A percentile compares a stretch with the other conserved stretches of the same genome.
phyloP scores from a whole-genome alignment of 2,113 vertebrate species.

The Melozone crissalis region DNA sequence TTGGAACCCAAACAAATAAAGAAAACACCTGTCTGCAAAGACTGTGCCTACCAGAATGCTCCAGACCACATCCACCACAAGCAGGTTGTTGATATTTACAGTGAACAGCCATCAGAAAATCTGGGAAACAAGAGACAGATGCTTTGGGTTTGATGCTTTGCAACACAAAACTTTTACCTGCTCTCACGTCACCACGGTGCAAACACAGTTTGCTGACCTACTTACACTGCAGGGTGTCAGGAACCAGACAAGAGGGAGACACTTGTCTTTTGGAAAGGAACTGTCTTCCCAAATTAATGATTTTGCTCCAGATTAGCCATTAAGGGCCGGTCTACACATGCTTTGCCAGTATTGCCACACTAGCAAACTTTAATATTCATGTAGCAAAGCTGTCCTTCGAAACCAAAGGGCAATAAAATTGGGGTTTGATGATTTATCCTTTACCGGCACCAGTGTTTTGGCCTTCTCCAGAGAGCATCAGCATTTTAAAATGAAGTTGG shows the following conservation, averaged over 20 bases:
- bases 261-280: neutral
- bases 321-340: neutral
- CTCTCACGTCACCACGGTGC: rapidly evolving
- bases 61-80: neutral
- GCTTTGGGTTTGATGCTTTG: neutral
- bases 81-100: neutral
- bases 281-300: neutral
- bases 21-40: neutral
- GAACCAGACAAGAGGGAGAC: neutral
- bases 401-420: neutral
- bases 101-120: neutral
- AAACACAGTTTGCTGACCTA: neutral
- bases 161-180: neutral
- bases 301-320: neutral
- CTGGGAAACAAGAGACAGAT: neutral
- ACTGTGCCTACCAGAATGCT: neutral
- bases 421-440: neutral
- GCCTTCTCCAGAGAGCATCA: neutral
- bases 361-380: neutral
- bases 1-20: neutral
- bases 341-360: neutral
- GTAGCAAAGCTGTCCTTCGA: neutral
- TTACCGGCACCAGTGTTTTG: neutral
- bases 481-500: neutral
- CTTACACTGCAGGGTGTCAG: neutral